phyloP scores from a whole-genome alignment of 2,888 invertebrate genomes.

The Phrixothrix hirtus region DNA sequence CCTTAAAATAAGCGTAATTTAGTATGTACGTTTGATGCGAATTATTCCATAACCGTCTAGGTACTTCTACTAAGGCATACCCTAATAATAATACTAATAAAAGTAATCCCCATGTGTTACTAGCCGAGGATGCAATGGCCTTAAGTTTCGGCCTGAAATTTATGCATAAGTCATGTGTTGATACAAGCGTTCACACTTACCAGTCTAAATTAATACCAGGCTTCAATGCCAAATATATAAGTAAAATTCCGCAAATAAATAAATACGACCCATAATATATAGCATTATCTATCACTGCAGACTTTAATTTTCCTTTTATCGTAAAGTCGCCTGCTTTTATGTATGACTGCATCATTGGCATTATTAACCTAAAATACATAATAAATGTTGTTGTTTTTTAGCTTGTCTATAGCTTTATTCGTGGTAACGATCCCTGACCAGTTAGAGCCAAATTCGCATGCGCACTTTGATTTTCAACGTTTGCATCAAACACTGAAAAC shows the following conservation, averaged over 20 bases:
- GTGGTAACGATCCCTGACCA: too few relatives aligned
- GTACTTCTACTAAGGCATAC: conserved; percentile 95
- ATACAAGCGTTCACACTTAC: conserved; percentile 54
- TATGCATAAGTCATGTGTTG: background rate
- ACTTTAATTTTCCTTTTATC: conserved; percentile 89
- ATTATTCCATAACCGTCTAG: conserved; percentile 87
- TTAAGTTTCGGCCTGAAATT: conserved; percentile 79
- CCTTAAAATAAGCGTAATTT: conserved; percentile 88
- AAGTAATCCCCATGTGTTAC: conserved; percentile 99
- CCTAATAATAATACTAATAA: conserved; percentile 88
- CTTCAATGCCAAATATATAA: conserved; percentile 92
- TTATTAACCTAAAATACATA: conserved; percentile 73
- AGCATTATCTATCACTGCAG: conserved; percentile 94
- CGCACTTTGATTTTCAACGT: too few relatives aligned
- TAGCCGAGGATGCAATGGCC: conserved; percentile 96
- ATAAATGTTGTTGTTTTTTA: too few relatives aligned
- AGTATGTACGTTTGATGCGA: conserved; percentile 84
- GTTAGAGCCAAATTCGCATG: too few relatives aligned
- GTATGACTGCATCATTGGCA: conserved; percentile 99
- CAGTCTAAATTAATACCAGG: conserved; percentile 88
- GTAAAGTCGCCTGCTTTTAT: conserved; percentile 98
- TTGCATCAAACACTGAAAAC: too few relatives aligned
- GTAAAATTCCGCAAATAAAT: conserved; percentile 88
- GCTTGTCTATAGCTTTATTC: too few relatives aligned
- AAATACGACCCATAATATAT: conserved; percentile 97